Evolutionary conservation across 2,113 vertebrate species (phyloP), one percentile per base, ranked within the genome.

Genomic region (Clupea harengus): DNA sequence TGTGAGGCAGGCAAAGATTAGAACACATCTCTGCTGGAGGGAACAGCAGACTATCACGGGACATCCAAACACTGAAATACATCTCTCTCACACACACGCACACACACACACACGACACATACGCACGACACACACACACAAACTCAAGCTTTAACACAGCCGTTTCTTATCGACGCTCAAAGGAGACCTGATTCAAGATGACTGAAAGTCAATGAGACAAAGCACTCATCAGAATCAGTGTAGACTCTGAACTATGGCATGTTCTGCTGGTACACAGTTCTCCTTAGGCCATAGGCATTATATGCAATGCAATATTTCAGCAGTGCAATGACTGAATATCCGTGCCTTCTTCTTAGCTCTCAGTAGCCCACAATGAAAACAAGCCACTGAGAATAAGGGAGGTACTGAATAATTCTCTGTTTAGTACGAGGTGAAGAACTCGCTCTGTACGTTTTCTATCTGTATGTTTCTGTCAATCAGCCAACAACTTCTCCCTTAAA

Each of bases 31-130:
- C 9, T 28, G n/a, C 64, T 32, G 64, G 64, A 32, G 64, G n/a
- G 2, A 72, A 72, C n/a, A 72, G 10, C 64, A 72, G 64, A 72
- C 25, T 8, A 72, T 72, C 64, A 72, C 25, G 64, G 64, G 64
- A 72, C 64, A 72, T 11, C 10, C 64, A 72, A 72, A 67, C 60
- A 60, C 64, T 44, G 85, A 89, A 72, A 45, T 47, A 49, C 22
- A 83, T 39, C 6, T 22, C 54, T 28, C 25, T 9, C 18, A 17
- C 46, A 25, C 64, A 78, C 17, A 81, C 18, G 81, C 52, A 86
- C 85, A 45, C 86, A 83, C 44, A 20, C 18, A 80, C 11, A 47
- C 83, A 82, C 18, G 44, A 6, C 32, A 83, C 44, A 20, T 11
- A 80, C 11, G 39, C 83, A 82, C 18, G 25, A 8, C 39, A 39